Evolutionary conservation across 2,888 invertebrate genomes (phyloP).

Genomic region (Sclerodermus sp.): DNA sequence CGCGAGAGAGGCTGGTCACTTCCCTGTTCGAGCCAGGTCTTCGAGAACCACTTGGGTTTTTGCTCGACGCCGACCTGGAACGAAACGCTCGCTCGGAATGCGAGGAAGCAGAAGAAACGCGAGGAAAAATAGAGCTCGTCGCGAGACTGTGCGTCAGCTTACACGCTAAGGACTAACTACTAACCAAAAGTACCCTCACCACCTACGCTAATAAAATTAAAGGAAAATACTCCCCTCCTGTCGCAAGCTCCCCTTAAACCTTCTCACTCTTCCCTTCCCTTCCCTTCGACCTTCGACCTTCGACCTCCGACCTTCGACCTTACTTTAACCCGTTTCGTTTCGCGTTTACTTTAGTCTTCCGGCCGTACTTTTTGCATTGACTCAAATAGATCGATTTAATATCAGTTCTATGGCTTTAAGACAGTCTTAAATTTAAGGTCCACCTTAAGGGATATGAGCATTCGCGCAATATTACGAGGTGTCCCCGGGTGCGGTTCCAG

Average conservation of each 20-base stretch:
- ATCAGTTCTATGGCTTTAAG: slow-evolving; percentile 47
- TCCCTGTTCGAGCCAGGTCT: too few relatives aligned
- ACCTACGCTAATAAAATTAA: not conserved
- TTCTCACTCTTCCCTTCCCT: slow-evolving; percentile 7
- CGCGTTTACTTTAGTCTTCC: slow-evolving; percentile 1
- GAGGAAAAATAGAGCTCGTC: not conserved
- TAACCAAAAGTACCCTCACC: not conserved
- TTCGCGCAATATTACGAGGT: slow-evolving; percentile 24
- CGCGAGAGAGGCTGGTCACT: not conserved
- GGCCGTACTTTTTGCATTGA: slow-evolving; percentile 4
- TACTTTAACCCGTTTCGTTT: not conserved
- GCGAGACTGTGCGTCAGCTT: not conserved
- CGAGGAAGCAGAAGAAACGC: slow-evolving; percentile 1
- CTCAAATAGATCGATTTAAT: slow-evolving; percentile 26
- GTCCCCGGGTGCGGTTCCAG: slow-evolving; percentile 5
- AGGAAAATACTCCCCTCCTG: slow-evolving; percentile 12
- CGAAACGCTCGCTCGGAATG: not conserved
- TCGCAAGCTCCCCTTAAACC: too few relatives aligned
- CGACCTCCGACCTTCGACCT: slow-evolving; percentile 4
- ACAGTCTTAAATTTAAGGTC: slow-evolving; percentile 47
- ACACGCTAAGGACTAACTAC: not conserved
- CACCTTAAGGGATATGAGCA: slow-evolving; percentile 32
- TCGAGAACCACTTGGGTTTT: not conserved
- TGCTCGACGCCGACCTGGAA: not conserved
- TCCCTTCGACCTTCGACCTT: slow-evolving; percentile 5